phyloP scores from a whole-genome alignment of 2,888 invertebrate genomes.

The Atethmia centrago region DNA sequence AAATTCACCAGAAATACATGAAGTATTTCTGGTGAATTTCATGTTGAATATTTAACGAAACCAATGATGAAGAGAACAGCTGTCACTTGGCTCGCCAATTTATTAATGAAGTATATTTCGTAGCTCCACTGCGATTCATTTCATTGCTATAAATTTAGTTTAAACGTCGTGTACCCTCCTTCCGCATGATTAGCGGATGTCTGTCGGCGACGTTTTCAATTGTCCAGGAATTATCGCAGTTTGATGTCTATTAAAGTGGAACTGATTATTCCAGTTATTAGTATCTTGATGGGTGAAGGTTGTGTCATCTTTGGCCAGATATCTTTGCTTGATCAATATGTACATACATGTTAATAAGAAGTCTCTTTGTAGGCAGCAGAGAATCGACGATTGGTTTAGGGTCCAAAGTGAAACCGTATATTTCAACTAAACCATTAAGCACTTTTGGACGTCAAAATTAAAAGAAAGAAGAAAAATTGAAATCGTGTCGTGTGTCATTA shows the following conservation, averaged over 20 bases:
- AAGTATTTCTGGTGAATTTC: no score
- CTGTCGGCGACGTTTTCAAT: constrained; percentile 74
- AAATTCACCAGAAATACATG: constrained; percentile 4
- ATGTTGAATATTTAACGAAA: no score
- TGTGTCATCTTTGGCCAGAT: neutral
- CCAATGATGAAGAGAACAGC: constrained; percentile 59
- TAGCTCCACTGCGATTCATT: constrained; percentile 70
- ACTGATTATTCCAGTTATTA: constrained; percentile 52
- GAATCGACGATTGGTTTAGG: neutral
- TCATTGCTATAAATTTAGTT: constrained; percentile 75
- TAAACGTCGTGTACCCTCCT: constrained; percentile 73
- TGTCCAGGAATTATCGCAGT: constrained; percentile 70
- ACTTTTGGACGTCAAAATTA: neutral
- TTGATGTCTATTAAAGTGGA: constrained; percentile 64
- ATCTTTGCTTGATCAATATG: neutral
- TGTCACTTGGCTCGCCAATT: constrained; percentile 68
- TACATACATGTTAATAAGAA: neutral
- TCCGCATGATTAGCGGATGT: constrained; percentile 78
- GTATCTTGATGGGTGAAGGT: constrained; percentile 31
- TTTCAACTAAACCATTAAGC: neutral
- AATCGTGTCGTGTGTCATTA: neutral
- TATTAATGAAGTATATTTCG: constrained; percentile 67
- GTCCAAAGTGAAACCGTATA: neutral
- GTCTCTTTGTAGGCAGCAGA: neutral
- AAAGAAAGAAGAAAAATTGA: no score